Conservation (phyloP, 2,797 vertebrate genomes). For the Hapalemur alaotrensis region DNA sequence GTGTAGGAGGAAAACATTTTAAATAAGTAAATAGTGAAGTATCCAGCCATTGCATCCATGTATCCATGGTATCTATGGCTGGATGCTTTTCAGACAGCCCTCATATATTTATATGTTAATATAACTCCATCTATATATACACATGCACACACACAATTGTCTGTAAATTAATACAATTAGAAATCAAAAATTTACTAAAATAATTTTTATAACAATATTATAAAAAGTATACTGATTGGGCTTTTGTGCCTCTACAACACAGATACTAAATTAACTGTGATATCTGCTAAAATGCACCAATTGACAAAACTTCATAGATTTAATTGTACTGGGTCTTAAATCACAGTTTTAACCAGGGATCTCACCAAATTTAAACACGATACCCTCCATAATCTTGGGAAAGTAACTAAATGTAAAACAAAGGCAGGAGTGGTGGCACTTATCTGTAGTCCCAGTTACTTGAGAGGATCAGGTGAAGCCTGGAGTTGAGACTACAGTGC, state of each 20-base stretch:
- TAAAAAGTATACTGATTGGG: neutral
- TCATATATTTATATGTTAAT: too few relatives aligned
- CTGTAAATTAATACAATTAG: neutral
- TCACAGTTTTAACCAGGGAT: neutral
- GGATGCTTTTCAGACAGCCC: too few relatives aligned
- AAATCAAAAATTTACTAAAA: neutral
- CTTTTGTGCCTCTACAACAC: neutral
- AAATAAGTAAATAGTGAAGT: neutral
- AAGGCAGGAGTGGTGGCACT: neutral
- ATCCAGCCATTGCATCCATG: too few relatives aligned
- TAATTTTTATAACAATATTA: neutral
- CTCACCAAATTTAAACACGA: neutral
- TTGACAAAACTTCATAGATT: neutral
- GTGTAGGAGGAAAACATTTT: neutral
- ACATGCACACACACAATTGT: neutral
- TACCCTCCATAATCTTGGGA: neutral
- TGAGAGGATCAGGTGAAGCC: neutral
- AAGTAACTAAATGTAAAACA: neutral
- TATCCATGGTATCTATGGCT: too few relatives aligned
- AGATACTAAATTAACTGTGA: neutral
- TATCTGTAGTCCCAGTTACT: neutral
- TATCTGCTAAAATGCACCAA: neutral
- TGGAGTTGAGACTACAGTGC: neutral
- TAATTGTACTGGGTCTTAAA: neutral
- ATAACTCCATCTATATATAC: neutral